Conservation (phyloP, 2,113 vertebrate genomes). For the Hymenochirus boettgeri region DNA sequence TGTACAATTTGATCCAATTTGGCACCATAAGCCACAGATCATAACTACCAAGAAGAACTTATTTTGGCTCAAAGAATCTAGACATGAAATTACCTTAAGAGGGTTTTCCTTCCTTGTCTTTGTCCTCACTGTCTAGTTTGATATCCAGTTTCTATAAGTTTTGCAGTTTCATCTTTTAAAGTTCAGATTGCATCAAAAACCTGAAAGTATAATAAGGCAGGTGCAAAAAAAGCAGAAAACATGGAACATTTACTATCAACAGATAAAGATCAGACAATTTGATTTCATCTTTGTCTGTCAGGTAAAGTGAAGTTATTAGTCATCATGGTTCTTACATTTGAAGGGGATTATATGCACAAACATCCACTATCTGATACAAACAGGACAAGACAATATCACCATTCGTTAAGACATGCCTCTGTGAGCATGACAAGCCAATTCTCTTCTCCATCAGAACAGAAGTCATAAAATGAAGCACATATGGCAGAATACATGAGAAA, state of each 20-base stretch:
- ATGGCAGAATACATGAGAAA: no score
- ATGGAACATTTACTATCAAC: background rate
- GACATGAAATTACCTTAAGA: slow-evolving; percentile 67
- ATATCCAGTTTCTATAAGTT: slow-evolving; percentile 85
- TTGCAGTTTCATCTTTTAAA: slow-evolving; percentile 86
- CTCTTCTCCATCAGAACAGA: no score
- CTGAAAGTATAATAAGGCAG: slow-evolving; percentile 53
- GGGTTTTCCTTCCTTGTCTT: slow-evolving; percentile 88
- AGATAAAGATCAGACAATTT: slow-evolving; percentile 62
- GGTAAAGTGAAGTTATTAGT: slow-evolving; percentile 86
- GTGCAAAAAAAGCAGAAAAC: background rate
- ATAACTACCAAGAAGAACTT: no score
- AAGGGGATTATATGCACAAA: no score
- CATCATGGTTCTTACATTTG: slow-evolving; percentile 76
- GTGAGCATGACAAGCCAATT: no score
- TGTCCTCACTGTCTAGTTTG: slow-evolving; percentile 85
- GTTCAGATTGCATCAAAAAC: slow-evolving; percentile 90
- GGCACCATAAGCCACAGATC: no score
- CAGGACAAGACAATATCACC: no score
- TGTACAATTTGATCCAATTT: no score
- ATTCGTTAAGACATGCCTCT: no score
- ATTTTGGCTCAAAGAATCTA: no score
- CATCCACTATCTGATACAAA: no score
- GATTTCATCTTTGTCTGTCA: slow-evolving; percentile 71
- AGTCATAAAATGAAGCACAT: no score